A percentile compares a stretch with the other conserved stretches of the same genome.
Evolutionary conservation across 2,113 vertebrate genomes (phyloP).

Genomic region (Rhynchomys soricoides): DNA sequence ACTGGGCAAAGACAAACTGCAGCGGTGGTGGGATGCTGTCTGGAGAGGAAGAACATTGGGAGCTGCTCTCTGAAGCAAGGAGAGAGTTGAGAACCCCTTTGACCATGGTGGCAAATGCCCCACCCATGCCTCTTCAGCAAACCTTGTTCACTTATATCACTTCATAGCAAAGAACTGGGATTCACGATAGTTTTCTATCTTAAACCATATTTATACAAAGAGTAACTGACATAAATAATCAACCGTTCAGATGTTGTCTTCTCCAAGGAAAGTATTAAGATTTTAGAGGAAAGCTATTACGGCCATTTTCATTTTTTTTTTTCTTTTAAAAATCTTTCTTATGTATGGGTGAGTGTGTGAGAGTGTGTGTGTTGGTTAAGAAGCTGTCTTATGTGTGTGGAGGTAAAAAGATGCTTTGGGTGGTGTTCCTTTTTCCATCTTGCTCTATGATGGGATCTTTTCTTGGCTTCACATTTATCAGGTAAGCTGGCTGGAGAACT

Average conservation of each 20-base stretch:
- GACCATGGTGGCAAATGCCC: conserved; percentile 59
- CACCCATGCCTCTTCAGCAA: not conserved
- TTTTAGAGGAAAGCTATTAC: not conserved
- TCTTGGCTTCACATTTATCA: not conserved
- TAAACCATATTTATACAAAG: not conserved
- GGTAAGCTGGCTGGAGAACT: not conserved
- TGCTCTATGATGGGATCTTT: not conserved
- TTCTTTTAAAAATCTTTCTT: no score
- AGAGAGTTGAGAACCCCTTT: not conserved
- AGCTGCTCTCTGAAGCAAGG: not conserved
- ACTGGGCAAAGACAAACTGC: conserved; percentile 41
- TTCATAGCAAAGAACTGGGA: not conserved
- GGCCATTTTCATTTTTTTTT: no score
- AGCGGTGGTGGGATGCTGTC: not conserved
- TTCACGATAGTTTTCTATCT: not conserved
- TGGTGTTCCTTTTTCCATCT: not conserved
- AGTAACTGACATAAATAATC: not conserved
- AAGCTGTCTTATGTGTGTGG: not conserved
- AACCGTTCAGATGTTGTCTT: not conserved
- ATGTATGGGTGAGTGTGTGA: not conserved
- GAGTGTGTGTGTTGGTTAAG: not conserved
- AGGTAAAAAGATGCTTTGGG: not conserved
- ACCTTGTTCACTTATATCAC: not conserved
- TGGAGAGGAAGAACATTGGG: not conserved
- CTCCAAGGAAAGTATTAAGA: not conserved